Conservation (phyloP, 1,140 invertebrate species). For the Anthonomus grandis region DNA sequence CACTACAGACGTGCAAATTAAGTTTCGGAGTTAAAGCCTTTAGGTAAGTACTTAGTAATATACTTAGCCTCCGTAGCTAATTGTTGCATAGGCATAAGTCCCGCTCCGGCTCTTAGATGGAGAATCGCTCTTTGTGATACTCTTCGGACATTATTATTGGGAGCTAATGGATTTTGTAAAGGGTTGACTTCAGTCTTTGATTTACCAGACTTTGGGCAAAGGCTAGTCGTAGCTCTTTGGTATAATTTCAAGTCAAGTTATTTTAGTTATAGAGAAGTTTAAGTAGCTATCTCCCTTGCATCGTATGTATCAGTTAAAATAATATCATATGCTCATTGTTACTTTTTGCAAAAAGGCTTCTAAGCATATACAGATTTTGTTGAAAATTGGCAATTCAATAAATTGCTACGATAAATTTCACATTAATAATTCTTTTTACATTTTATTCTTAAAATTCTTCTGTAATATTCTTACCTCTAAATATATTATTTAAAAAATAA, state of each 20-base stretch:
- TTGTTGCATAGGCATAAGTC: constrained; percentile 48
- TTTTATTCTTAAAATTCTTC: no score
- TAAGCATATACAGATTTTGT: no score
- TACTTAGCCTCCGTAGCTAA: constrained; percentile 46
- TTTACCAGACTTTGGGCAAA: not conserved
- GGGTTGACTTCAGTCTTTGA: constrained; percentile 40
- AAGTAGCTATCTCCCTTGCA: no score
- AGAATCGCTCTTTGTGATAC: constrained; percentile 48
- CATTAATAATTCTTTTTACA: no score
- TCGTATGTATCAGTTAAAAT: no score
- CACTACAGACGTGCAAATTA: constrained; percentile 42
- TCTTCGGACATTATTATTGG: constrained; percentile 50
- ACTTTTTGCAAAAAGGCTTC: no score
- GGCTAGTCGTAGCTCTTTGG: not conserved
- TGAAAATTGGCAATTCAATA: no score
- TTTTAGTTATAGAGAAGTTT: constrained; percentile 1
- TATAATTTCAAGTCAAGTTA: not conserved
- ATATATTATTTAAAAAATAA: no score
- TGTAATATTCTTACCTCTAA: no score
- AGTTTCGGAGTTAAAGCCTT: constrained; percentile 44
- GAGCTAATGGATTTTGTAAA: constrained; percentile 49
- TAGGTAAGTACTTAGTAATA: constrained; percentile 49
- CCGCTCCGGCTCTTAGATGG: constrained; percentile 44
- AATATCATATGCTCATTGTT: no score
- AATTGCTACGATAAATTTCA: no score